These are phyloP conservation scores for Leptonema lineaticorne DNA, from an alignment of 1,140 invertebrate species.

Conservation along the genomic window DNA sequence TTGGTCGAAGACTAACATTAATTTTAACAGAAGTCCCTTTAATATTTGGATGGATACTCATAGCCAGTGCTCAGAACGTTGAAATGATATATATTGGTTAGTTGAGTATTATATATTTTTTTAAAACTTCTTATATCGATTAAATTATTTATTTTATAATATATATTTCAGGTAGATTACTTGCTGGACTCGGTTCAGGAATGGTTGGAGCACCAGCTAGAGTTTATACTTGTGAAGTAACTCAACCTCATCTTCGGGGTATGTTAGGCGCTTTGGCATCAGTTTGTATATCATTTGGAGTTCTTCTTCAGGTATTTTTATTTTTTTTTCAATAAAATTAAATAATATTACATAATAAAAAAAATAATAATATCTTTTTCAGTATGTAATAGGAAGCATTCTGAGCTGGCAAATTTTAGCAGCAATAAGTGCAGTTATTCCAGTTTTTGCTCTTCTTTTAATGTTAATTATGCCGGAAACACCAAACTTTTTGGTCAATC, in stretches of 20 bases:
- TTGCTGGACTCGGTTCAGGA: constrained; percentile 66
- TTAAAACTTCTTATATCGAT: no score
- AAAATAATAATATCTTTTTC: constrained; percentile 45
- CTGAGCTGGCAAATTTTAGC: constrained; percentile 63
- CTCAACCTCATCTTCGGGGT: constrained; percentile 68
- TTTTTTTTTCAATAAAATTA: neutral
- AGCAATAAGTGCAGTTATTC: constrained; percentile 60
- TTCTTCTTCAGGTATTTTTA: constrained; percentile 53
- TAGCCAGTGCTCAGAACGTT: constrained; percentile 60
- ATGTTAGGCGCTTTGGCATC: constrained; percentile 66
- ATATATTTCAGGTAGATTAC: constrained; percentile 52
- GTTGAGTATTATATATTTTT: constrained; percentile 12
- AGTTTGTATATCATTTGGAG: constrained; percentile 64
- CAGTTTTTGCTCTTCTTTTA: constrained; percentile 58
- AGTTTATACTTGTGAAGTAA: constrained; percentile 69
- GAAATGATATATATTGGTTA: constrained; percentile 63
- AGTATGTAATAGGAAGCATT: constrained; percentile 64
- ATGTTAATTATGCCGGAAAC: constrained; percentile 71
- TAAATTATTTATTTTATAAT: neutral
- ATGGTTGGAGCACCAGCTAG: constrained; percentile 70
- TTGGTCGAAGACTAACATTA: constrained; percentile 65
- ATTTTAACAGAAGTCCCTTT: constrained; percentile 69
- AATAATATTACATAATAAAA: neutral
- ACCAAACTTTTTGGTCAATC: constrained; percentile 68
- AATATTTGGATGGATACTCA: constrained; percentile 68